Base-by-base conservation (phyloP, 2,797 vertebrate genomes). In the Clarias pachynema region DNA sequence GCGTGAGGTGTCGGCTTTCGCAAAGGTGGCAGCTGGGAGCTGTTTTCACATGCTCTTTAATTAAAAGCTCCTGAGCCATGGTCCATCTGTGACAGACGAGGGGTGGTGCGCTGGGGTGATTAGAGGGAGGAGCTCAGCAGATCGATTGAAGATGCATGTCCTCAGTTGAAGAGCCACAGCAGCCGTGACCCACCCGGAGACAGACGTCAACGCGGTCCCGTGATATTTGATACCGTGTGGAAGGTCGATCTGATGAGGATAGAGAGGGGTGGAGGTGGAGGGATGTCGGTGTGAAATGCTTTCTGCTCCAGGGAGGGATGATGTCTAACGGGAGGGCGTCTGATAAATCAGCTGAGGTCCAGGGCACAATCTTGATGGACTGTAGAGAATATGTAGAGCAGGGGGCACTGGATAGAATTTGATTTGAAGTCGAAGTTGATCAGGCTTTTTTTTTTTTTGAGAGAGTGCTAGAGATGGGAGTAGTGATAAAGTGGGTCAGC, bases 21-120 rank as follows among this genome's bases (percentile, higher is more conserved):
- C 92, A 26, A 68, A 91, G 92, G 91, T 89, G 94, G 93, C 94
- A 94, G 95, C 94, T 95, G 94, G 92, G 93, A 95, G 92, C 92
- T 94, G 92, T 94, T 94, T 92, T 94, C 94, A 92, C 95, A 93
- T 94, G 94, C 93, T 95, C 93, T 95, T 95, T 96, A 95, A 95
- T 95, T 95, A 95, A 95, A 95, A 93, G 93, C 94, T 95, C 93
- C 92, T 90, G 93, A 93, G 93, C 93, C 93, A 91, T 87, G 90
- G 93, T 93, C 94, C 94, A 95, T 95, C 94, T 94, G 94, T 93
- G 93, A 94, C 90, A 91, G 75, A 68, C 72, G 29, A 66, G 53
- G 68, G 72, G 69, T 24, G 70, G 70, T 29, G 60, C 31, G 16
- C 59, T 31, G 63, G 34, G 65, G 57, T 53, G 72, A 70, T 40